phyloP scores from a whole-genome alignment of 2,797 vertebrate species.

The Streptopelia turtur region DNA sequence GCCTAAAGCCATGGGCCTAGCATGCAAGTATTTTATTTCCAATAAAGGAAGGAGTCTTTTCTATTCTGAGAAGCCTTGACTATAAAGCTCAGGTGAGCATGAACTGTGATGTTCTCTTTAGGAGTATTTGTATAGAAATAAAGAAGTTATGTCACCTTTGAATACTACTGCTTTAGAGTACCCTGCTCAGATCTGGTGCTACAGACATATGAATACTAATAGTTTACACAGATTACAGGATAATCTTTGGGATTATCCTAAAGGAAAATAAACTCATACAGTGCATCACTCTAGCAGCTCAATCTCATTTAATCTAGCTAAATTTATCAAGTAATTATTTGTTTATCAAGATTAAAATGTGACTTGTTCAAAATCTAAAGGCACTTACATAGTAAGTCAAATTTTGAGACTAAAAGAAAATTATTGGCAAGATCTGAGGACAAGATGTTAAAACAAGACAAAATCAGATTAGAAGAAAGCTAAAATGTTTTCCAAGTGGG shows the following conservation, averaged over 20 bases:
- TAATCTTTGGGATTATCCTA: neutral
- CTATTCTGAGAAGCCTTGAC: neutral
- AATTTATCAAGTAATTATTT: neutral
- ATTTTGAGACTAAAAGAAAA: neutral
- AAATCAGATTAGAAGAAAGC: neutral
- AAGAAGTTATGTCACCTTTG: neutral
- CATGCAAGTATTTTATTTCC: neutral
- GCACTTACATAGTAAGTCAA: neutral
- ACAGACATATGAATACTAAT: neutral
- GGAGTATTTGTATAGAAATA: neutral
- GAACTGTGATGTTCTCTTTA: neutral
- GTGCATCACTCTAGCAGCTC: neutral
- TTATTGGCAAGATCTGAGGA: neutral
- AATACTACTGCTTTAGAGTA: neutral
- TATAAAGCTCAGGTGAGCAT: neutral
- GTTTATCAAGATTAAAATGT: neutral
- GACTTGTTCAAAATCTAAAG: neutral
- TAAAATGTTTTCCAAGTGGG: neutral
- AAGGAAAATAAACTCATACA: neutral
- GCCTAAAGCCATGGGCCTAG: neutral
- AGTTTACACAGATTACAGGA: neutral
- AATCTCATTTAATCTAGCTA: neutral
- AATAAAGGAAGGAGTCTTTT: neutral
- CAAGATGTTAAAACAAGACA: neutral
- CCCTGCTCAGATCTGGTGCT: neutral